Evolutionary conservation across 2,888 invertebrate genomes (phyloP).

Genomic region (Cheilosia scutellata): DNA sequence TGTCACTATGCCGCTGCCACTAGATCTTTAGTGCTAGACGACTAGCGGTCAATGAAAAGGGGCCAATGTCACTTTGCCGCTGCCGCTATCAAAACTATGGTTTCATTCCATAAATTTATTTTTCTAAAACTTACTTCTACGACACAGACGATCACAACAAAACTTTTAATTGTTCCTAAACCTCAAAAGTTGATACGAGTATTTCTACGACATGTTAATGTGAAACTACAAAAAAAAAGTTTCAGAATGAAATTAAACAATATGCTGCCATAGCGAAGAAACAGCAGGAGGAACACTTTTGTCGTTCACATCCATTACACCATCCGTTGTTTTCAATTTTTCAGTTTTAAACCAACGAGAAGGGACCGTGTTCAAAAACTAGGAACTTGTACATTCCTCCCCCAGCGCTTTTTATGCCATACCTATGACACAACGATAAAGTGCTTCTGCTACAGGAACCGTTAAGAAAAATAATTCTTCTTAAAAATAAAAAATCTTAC

Average conservation of each 20-base stretch:
- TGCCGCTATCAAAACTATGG: neutral
- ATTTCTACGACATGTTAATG: constrained; percentile 2
- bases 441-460: neutral
- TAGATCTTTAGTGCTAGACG: too few relatives aligned
- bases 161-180: too few relatives aligned
- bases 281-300: neutral
- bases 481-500: constrained; percentile 83
- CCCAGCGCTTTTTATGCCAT: neutral
- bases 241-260: constrained; percentile 5
- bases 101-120: neutral
- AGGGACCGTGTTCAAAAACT: constrained; percentile 24
- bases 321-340: neutral
- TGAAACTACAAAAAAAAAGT: neutral
- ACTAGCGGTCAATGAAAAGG: too few relatives aligned
- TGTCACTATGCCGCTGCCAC: too few relatives aligned
- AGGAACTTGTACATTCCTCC: too few relatives aligned
- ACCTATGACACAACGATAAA: neutral
- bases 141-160: constrained; percentile 5
- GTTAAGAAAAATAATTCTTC: neutral
- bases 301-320: neutral
- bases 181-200: too few relatives aligned
- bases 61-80: too few relatives aligned
- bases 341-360: neutral
- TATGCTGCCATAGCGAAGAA: neutral
- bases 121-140: constrained; percentile 2